Base-by-base conservation (phyloP, 2,113 vertebrate species). In the Rhadina sibilatrix region DNA sequence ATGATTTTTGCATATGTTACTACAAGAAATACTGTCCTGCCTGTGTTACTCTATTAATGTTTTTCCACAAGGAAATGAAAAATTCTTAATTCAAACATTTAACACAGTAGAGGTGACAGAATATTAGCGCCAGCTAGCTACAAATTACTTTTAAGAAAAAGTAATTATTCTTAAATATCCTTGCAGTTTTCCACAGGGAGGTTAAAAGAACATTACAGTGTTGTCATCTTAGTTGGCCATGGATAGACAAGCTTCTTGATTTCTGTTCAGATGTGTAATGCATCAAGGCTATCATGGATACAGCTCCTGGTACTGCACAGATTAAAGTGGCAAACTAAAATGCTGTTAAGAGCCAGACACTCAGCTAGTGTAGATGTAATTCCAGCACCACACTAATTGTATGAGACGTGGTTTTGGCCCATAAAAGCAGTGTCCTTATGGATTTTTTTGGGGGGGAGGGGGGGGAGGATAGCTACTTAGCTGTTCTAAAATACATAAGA, bases 61-160 rank as follows among this genome's bases (percentile, higher is more conserved):
- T 96, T 97, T 97, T 94, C 92, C 83, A 75, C 88, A 89, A 90
- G 94, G 93, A 96, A 96, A 96, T 95, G 25, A 94, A 92, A 96
- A 96, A 63, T 79, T 83, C 50, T n/a, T 44, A 63, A 76, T 96
- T 70, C 68, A 86, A 81, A 64, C 64, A 60, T 90, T 88, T 44
- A 86, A 44, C 60, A 37, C 65, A 9, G 75, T 18, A 35, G 92
- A 91, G 79, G 68, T 92, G 93, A 90, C 88, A 81, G 56, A 93
- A 64, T 81, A 83, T 89, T 78, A 83, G n/a, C 0, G 1, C 76
- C 83, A 83, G 66, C 74, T 80, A 83, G 44, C 82, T 93, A 70
- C 42, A 96, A 86, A 90, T 83, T 66, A 56, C 35, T 86, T 92
- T 90, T 54, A 74, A 68, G 81, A 44, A 44, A 77, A 88, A 90